These are phyloP conservation scores for Cephus sareptanus DNA, from an alignment of 2,888 invertebrate genomes.

Conservation along the genomic window DNA sequence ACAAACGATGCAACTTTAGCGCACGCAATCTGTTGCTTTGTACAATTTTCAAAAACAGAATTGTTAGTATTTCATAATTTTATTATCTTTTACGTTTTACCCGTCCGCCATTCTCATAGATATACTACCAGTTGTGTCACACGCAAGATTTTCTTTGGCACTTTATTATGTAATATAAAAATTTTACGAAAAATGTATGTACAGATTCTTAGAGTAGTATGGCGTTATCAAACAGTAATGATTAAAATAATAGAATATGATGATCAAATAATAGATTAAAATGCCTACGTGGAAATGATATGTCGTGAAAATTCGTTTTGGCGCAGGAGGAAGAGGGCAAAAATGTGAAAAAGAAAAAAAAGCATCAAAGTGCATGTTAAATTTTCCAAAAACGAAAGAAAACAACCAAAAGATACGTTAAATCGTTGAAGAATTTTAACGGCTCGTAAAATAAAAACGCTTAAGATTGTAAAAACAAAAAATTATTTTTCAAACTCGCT, in stretches of 20 bases:
- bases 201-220: constrained; percentile 60
- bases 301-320: constrained; percentile 9
- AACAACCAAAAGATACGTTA: not conserved
- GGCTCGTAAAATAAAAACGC: not conserved
- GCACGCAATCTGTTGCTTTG: not conserved
- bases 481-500: not conserved
- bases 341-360: not conserved
- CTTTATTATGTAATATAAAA: constrained; percentile 58
- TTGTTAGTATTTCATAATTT: not conserved
- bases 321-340: not conserved
- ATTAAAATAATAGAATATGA: constrained; percentile 8
- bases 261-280: constrained; percentile 21
- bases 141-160: constrained; percentile 58
- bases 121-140: not conserved
- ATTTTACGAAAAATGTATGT: constrained; percentile 50
- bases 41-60: not conserved
- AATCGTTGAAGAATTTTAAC: not conserved
- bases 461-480: not conserved
- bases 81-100: not conserved
- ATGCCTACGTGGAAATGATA: constrained; percentile 42
- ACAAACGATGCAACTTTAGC: not conserved
- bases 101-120: not conserved
- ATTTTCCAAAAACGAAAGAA: not conserved
- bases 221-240: constrained; percentile 44
- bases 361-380: not conserved